These are phyloP conservation scores for Vireo griseus DNA, from an alignment of 2,797 vertebrate species.

Conservation along the genomic window DNA sequence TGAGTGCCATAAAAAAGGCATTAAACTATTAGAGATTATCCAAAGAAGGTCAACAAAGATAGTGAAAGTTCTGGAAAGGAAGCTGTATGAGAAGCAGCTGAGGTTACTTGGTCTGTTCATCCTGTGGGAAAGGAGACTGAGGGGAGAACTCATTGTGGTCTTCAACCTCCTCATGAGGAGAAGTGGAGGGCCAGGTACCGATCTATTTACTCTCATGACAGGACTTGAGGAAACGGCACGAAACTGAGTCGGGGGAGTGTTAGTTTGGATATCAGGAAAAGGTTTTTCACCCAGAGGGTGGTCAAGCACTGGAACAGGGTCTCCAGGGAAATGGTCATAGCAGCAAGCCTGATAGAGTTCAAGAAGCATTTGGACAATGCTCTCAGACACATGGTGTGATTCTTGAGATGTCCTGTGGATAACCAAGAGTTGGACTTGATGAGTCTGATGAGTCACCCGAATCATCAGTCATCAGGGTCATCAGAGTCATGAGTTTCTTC, in stretches of 20 bases:
- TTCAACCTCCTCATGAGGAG: background rate
- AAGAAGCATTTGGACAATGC: background rate
- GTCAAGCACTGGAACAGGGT: background rate
- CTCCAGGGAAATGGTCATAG: background rate
- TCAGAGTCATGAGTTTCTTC: background rate
- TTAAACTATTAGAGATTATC: background rate
- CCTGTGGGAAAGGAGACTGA: background rate
- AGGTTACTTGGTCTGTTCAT: background rate
- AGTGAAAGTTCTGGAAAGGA: background rate
- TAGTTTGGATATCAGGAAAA: background rate
- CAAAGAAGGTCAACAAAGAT: background rate
- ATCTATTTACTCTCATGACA: background rate
- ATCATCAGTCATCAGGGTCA: background rate
- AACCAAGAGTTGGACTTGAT: background rate
- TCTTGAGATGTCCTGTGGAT: background rate
- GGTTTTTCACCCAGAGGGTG: background rate
- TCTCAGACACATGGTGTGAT: background rate
- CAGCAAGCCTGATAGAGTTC: background rate
- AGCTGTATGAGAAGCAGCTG: accelerated
- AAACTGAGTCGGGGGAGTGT: background rate
- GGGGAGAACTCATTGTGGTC: background rate
- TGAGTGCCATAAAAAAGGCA: background rate
- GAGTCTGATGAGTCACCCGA: background rate
- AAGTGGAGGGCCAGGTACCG: accelerated
- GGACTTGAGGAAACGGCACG: accelerated